phyloP scores from a whole-genome alignment of 2,113 vertebrate genomes.

The Dicaeum eximium region DNA sequence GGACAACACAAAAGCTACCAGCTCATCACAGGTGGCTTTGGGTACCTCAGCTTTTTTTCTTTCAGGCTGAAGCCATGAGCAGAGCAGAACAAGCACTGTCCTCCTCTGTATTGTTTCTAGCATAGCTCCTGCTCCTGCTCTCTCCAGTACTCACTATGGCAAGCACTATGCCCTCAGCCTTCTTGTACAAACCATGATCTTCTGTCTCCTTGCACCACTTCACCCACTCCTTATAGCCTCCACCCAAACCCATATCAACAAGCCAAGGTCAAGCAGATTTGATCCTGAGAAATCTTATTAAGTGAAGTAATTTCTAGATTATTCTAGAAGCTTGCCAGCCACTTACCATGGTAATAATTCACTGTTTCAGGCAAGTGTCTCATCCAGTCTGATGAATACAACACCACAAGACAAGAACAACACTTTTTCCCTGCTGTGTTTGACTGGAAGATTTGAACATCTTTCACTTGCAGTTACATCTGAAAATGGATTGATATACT shows the following conservation, averaged over 20 bases:
- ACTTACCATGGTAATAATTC: not conserved
- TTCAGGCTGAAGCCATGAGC: not conserved
- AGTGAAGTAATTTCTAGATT: not conserved
- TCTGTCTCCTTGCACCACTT: not conserved
- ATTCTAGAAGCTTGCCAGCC: not conserved
- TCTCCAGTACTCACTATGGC: not conserved
- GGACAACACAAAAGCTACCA: not conserved
- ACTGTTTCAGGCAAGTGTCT: not conserved
- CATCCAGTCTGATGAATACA: not conserved
- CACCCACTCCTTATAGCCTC: not conserved
- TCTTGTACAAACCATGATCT: not conserved
- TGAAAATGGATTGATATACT: not conserved
- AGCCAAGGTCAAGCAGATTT: not conserved
- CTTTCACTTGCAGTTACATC: not conserved
- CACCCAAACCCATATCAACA: not conserved
- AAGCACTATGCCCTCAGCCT: not conserved
- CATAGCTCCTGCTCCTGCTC: not conserved
- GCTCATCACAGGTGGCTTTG: not conserved
- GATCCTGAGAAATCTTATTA: not conserved
- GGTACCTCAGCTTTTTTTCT: not conserved
- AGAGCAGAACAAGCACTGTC: not conserved
- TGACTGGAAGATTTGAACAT: not conserved
- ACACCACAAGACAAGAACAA: not conserved
- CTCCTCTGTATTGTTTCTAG: not conserved
- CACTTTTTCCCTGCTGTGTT: not conserved